Evolutionary conservation across 2,888 invertebrate species (phyloP).

Genomic region (Microdon myrmicae): DNA sequence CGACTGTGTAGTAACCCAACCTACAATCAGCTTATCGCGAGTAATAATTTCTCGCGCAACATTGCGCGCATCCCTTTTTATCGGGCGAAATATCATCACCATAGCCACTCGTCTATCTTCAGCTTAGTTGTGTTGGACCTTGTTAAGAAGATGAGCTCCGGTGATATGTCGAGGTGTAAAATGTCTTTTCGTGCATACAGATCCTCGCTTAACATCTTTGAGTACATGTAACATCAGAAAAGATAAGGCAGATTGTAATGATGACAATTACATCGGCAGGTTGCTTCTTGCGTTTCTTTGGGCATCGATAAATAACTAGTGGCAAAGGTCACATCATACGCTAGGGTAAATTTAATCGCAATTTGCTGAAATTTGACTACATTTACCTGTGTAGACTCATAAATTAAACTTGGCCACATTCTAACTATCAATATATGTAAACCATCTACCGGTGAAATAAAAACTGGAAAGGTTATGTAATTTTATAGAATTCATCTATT

Average conservation of each 20-base stretch:
- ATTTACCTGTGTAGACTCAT: too few relatives aligned
- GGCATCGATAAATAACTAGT: too few relatives aligned
- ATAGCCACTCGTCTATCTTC: too few relatives aligned
- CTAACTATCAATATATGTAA: too few relatives aligned
- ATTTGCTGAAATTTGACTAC: too few relatives aligned
- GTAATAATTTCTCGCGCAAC: slow-evolving; percentile 42
- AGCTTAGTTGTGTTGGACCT: slow-evolving; percentile 45
- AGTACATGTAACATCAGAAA: slow-evolving; percentile 19
- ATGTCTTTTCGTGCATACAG: slow-evolving; percentile 30
- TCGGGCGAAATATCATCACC: slow-evolving; percentile 42
- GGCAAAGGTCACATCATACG: too few relatives aligned
- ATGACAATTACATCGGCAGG: slow-evolving; percentile 47
- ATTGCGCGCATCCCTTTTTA: slow-evolving; percentile 37
- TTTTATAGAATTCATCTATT: too few relatives aligned
- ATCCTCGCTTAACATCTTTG: slow-evolving; percentile 30
- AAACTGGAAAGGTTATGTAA: too few relatives aligned
- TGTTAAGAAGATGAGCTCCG: slow-evolving; percentile 42
- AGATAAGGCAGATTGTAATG: slow-evolving; percentile 45
- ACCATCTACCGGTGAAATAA: too few relatives aligned
- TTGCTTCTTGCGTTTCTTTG: too few relatives aligned
- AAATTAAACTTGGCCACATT: too few relatives aligned
- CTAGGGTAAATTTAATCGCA: too few relatives aligned
- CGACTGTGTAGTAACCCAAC: slow-evolving; percentile 37
- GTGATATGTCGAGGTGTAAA: slow-evolving; percentile 32
- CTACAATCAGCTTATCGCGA: slow-evolving; percentile 50